Base-by-base conservation (phyloP, 2,888 invertebrate species). In the Malthinus seriepunctatus region DNA sequence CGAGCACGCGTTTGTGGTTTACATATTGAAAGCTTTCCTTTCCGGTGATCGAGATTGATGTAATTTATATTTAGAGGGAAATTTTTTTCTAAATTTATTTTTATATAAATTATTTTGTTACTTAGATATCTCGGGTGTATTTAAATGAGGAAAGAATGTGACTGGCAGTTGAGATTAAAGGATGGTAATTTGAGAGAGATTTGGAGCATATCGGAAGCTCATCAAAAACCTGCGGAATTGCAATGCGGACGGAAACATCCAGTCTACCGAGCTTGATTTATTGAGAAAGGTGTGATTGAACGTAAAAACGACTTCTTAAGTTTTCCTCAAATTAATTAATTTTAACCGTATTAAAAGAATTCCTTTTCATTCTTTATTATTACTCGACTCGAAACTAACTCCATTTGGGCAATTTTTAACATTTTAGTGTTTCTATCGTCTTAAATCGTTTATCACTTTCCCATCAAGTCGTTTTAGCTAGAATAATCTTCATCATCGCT, bases 191-290 rank as follows among this genome's bases (percentile, higher is more conserved):
- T 73, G 70, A 69, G 69, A 70, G 73, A 74, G 76, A 76, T 76
- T 72, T 73, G 69, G 68, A 72, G 73, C 73, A 75, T 73, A 76
- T 76, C 74, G 75, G 74, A 73, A 76, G 75, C 74, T 76, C 75
- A 76, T 76, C 76, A 76, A 74, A 23, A 74, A 73, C 71, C 56
- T 73, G 67, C 72, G 72, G 70, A 76, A 76, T 76, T 75, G 74
- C 74, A 70, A 71, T 72, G 70, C 69, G 71, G 71, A 69, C 66
- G 67, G 71, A 70, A 60, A 69, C 72, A 73, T 73, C 72, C 72
- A 72, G 23, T 23, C 23, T 69, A 70, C 72, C 66, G 50, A 67
- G 63, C 60, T 66, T 73, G 73, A 74, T 73, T 73, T 72, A 74
- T 73, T 67, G 60, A 56, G 56, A 56, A 53, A 60, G 60, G 56